Conservation (phyloP, 2,888 invertebrate species). For the Anorthoa munda region DNA sequence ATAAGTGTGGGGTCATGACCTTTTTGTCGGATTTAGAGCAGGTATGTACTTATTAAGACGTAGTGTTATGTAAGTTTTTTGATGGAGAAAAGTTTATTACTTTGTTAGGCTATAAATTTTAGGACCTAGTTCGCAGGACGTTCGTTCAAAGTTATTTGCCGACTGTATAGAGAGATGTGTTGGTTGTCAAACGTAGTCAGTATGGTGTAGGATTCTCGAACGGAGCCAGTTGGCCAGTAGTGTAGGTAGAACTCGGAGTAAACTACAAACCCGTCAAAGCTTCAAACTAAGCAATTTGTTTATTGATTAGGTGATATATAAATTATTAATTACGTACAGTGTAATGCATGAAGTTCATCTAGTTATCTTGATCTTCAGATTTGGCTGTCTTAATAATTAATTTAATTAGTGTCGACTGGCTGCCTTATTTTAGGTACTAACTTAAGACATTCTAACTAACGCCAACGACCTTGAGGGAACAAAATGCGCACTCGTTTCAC, state of each 20-base stretch:
- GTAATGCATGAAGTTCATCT: neutral
- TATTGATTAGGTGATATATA: neutral
- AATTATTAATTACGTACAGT: neutral
- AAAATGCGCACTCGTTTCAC: no score
- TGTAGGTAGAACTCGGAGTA: no score
- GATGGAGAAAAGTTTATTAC: neutral
- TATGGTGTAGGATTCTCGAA: no score
- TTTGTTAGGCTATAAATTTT: neutral
- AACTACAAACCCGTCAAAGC: neutral
- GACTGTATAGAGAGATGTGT: neutral
- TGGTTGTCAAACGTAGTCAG: neutral
- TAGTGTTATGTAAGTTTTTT: neutral
- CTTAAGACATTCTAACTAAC: no score
- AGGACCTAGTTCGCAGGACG: neutral
- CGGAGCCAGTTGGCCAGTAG: neutral
- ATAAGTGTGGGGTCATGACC: conserved; percentile 62
- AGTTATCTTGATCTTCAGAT: neutral
- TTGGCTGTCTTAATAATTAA: neutral
- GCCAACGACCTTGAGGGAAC: no score
- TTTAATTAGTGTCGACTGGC: neutral
- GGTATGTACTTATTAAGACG: conserved; percentile 3
- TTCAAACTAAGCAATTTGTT: neutral
- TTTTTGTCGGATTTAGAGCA: conserved; percentile 37
- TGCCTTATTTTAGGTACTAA: neutral
- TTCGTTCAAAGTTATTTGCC: no score